phyloP scores from a whole-genome alignment of 2,888 invertebrate species.

The Nomada goodeniana region DNA sequence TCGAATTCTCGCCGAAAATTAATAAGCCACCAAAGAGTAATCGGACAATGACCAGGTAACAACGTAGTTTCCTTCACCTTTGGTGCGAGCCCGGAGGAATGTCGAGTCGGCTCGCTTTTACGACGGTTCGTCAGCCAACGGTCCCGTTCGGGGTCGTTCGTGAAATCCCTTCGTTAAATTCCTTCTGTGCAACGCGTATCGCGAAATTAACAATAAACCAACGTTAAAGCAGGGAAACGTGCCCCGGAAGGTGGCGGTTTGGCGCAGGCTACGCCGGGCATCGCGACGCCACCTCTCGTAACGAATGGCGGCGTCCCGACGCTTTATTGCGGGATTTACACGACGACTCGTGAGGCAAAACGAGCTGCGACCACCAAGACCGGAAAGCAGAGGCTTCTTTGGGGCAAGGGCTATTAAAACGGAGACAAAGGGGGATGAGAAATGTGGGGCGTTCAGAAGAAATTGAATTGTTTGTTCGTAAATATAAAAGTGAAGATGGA shows the following conservation, averaged over 20 bases:
- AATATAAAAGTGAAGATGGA: background rate
- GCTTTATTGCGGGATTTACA: constrained; percentile 70
- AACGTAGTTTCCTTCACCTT: background rate
- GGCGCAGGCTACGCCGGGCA: constrained; percentile 4
- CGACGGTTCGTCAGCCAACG: background rate
- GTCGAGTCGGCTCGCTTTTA: constrained; percentile 10
- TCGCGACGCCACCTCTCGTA: constrained; percentile 18
- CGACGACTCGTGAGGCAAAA: constrained; percentile 51
- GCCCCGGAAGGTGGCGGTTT: background rate
- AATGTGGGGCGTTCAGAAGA: background rate
- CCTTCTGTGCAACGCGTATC: background rate
- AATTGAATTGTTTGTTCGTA: background rate
- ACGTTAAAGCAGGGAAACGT: constrained; percentile 5
- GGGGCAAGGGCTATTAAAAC: background rate
- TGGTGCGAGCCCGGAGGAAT: background rate
- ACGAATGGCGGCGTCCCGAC: constrained; percentile 45
- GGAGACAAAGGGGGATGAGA: background rate
- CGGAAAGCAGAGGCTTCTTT: background rate
- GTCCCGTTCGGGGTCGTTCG: constrained; percentile 2
- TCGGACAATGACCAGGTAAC: constrained; percentile 9
- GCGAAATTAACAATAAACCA: constrained; percentile 43
- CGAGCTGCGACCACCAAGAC: background rate
- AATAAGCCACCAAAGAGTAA: constrained; percentile 15
- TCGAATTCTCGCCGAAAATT: constrained; percentile 9
- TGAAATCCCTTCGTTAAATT: constrained; percentile 9